Evolutionary conservation across 2,113 vertebrate genomes (phyloP).

Genomic region (Ciconia boyciana): DNA sequence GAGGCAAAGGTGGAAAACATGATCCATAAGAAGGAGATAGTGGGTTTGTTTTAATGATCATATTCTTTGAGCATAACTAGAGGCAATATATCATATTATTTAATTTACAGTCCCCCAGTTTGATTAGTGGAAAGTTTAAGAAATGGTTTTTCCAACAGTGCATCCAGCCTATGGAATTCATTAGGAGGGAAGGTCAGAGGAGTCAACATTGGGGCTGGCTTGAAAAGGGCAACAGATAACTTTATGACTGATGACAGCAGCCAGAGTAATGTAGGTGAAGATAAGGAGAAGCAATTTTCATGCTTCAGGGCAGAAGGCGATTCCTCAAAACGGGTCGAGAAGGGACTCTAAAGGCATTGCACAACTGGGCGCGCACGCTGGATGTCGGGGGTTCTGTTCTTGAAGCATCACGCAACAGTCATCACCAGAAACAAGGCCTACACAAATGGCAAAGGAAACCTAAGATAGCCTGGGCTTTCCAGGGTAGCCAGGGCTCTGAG

Average conservation of each 20-base stretch:
- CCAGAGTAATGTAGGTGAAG: background rate
- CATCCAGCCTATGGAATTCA: background rate
- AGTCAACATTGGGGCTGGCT: background rate
- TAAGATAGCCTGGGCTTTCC: background rate
- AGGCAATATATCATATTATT: fast-evolving
- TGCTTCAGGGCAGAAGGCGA: background rate
- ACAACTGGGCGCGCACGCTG: background rate
- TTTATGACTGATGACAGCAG: background rate
- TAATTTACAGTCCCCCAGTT: background rate
- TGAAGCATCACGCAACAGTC: background rate
- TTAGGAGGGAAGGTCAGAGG: background rate
- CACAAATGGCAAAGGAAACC: fast-evolving
- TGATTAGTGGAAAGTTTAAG: background rate
- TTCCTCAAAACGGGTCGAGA: background rate
- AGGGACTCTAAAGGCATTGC: background rate
- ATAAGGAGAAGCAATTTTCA: background rate
- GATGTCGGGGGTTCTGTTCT: background rate
- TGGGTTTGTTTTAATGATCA: background rate
- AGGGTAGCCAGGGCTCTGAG: background rate
- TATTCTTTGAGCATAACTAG: background rate
- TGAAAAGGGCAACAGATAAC: background rate
- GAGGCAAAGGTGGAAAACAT: background rate
- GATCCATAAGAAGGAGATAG: background rate
- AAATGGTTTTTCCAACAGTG: background rate
- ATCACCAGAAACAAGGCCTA: background rate